These are phyloP conservation scores for Ciconia maguari DNA, from an alignment of 2,113 vertebrate species.

Conservation along the genomic window DNA sequence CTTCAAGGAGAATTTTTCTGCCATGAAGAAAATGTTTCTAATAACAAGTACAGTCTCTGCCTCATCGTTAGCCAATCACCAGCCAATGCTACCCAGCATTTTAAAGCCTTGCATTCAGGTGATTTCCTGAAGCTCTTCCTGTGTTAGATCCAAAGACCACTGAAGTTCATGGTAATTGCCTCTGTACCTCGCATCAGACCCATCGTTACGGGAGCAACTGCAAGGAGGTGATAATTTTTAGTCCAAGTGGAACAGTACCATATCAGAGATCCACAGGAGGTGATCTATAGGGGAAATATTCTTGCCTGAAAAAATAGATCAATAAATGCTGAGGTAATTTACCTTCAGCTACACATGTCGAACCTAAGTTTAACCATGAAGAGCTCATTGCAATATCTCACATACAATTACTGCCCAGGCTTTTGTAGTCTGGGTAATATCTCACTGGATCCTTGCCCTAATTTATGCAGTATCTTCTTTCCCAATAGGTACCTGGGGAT, in stretches of 20 bases:
- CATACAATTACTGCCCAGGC: neutral
- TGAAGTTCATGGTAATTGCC: neutral
- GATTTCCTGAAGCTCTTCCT: neutral
- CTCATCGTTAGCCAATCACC: neutral
- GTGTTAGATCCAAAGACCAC: neutral
- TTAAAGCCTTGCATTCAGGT: neutral
- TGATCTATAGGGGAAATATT: neutral
- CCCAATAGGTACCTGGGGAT: neutral
- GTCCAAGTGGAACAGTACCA: neutral
- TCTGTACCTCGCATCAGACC: neutral
- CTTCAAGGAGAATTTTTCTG: neutral
- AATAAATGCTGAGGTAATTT: neutral
- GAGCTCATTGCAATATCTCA: neutral
- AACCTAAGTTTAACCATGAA: neutral
- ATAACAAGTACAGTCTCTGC: neutral
- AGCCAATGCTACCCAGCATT: neutral
- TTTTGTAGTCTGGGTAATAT: neutral
- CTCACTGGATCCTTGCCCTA: neutral
- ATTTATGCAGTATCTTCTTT: neutral
- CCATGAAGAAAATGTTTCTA: neutral
- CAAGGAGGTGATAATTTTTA: neutral
- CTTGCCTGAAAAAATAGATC: neutral
- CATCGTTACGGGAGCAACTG: neutral
- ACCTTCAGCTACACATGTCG: neutral
- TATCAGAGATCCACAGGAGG: neutral